Evolutionary conservation across 2,888 invertebrate genomes (phyloP).

Genomic region (Taenaris catops): DNA sequence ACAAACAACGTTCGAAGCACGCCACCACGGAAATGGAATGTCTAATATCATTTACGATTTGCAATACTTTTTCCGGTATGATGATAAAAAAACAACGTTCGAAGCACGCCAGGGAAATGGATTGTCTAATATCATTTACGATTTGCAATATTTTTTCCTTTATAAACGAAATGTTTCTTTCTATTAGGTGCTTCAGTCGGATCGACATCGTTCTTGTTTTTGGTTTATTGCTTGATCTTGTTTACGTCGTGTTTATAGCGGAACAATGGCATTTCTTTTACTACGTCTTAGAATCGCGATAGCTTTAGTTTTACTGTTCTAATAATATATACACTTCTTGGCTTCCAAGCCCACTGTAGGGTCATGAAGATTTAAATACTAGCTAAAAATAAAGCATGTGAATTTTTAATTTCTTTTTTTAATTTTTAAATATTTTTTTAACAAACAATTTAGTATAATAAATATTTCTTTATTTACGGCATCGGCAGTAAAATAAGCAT

Average conservation of each 20-base stretch:
- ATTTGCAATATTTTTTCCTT: not conserved
- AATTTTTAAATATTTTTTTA: too few species aligned
- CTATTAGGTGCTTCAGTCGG: conserved; percentile 15
- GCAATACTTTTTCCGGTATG: too few species aligned
- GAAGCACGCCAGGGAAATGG: too few species aligned
- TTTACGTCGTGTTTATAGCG: conserved; percentile 21
- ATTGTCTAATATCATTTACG: too few species aligned
- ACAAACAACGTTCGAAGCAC: not conserved
- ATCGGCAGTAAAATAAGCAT: too few species aligned
- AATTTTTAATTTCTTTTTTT: too few species aligned
- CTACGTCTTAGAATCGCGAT: conserved; percentile 8
- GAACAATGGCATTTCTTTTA: conserved; percentile 17
- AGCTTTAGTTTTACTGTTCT: conserved; percentile 13
- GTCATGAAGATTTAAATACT: not conserved
- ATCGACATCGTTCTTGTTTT: conserved; percentile 22
- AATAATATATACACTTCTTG: conserved; percentile 4
- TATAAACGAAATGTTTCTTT: conserved; percentile 8
- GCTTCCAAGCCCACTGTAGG: not conserved
- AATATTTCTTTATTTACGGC: too few species aligned
- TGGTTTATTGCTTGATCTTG: conserved; percentile 24
- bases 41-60: too few species aligned
- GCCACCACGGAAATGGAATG: too few species aligned
- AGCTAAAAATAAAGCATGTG: too few species aligned
- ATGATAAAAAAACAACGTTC: too few species aligned
- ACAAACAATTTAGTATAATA: too few species aligned